phyloP scores from a whole-genome alignment of 2,113 vertebrate species.

The Microcebus jonahi region DNA sequence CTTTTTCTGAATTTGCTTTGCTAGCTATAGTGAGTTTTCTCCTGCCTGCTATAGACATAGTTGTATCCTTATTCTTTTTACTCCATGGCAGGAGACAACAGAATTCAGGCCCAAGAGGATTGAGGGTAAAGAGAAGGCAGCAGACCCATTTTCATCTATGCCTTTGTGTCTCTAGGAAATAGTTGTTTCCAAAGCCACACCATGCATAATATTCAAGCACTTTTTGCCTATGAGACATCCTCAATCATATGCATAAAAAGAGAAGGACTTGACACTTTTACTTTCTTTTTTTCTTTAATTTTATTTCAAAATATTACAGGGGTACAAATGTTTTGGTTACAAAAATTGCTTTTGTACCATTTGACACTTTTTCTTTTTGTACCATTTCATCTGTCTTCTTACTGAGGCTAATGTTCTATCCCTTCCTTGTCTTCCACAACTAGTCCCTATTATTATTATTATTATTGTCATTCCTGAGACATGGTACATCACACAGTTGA shows the following conservation, averaged over 20 bases:
- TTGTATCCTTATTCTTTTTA: background rate
- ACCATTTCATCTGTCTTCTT: background rate
- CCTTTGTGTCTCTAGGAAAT: background rate
- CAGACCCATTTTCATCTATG: background rate
- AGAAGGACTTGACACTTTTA: background rate
- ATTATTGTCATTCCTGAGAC: background rate
- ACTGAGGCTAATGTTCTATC: background rate
- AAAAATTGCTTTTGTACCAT: too few species aligned
- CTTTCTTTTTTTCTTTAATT: too few species aligned
- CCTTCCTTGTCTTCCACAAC: background rate
- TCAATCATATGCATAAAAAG: background rate
- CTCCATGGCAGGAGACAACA: background rate
- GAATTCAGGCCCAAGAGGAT: background rate
- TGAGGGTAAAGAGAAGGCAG: background rate
- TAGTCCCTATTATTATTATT: background rate
- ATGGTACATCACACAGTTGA: background rate
- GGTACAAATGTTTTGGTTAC: too few species aligned
- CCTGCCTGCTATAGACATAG: background rate
- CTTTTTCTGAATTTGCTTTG: slow-evolving; percentile 15
- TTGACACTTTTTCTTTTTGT: background rate
- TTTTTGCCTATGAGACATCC: background rate
- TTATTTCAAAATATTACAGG: too few species aligned
- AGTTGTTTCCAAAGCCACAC: background rate
- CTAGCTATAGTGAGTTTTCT: background rate
- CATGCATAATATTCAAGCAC: background rate